Base-by-base conservation (phyloP, 2,113 vertebrate genomes). In the Craseonycteris thonglongyai region DNA sequence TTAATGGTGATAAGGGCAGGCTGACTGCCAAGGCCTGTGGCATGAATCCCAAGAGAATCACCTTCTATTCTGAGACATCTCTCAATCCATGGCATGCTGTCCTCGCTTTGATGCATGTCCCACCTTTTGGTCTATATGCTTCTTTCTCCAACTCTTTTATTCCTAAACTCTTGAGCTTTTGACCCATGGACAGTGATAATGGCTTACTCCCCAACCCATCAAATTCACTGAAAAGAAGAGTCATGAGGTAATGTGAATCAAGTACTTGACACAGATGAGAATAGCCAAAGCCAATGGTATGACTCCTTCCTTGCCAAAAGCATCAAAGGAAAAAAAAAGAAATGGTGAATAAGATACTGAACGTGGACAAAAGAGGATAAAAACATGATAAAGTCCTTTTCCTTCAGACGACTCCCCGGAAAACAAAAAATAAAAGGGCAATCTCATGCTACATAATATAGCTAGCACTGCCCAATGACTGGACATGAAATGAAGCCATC, bases 41-140 rank as follows among this genome's bases (percentile, higher is more conserved):
- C 84, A 69, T 91, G 96, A 95, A 90, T 95, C 95, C 92, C 78
- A 82, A 78, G 94, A 96, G 90, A 90, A 96, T 71, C 56, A 12
- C 83, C 68, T 95, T 96, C 97, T 97, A 96, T 97, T 97, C 87
- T 89, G 79, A 93, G 95, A 59, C 51, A 18, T 74, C 83, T 71
- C 88, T 71, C 69, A 35, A 47, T 49, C 54, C 58, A 8, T 15
- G 45, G 66, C 49, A 7, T 65, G 49, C 72, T 26, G 38, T 63
- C 63, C 78, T 89, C 18, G 82, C 78, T 86, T 86, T 87, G 75
- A 71, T 28, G 47, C 22, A 15, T 21, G 35, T 35, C 47, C 80
- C 66, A 61, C 51, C 63, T 93, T 74, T 85, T n/a, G 15, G 22
- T 54, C 68, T 82, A 24, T 35, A 6, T 19, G 38, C 24, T n/a